A percentile compares a stretch with the other conserved stretches of the same genome.
phyloP scores from a whole-genome alignment of 2,113 vertebrate species.

The Rhea americana region DNA sequence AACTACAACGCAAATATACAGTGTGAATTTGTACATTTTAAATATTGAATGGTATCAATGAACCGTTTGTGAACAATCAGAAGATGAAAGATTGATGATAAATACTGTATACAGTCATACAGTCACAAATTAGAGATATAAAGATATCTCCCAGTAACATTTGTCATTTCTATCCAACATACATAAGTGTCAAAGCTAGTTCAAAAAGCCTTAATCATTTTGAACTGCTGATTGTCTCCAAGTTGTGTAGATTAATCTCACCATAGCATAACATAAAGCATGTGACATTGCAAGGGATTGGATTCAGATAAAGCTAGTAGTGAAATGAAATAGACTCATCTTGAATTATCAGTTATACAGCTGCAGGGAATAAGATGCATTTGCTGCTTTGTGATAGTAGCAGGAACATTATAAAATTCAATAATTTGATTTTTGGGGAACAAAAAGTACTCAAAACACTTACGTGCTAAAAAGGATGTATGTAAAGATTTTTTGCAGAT shows the following conservation, averaged over 20 bases:
- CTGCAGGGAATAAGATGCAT: neutral
- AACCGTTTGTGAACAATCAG: neutral
- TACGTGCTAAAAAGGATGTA: neutral
- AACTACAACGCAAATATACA: neutral
- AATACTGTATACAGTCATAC: neutral
- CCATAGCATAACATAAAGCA: neutral
- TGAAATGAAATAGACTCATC: neutral
- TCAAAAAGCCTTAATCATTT: neutral
- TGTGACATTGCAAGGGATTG: neutral
- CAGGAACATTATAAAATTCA: neutral
- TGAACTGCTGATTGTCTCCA: neutral
- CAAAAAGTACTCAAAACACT: neutral
- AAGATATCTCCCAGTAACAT: neutral
- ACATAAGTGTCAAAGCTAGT: neutral
- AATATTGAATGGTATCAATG: neutral
- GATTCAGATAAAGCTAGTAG: neutral
- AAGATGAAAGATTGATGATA: neutral
- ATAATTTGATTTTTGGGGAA: neutral
- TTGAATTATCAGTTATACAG: neutral
- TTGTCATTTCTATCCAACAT: neutral
- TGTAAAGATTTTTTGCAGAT: neutral
- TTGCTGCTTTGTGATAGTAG: neutral
- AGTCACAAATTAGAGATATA: neutral
- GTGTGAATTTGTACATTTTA: neutral
- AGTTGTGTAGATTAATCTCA: neutral